A percentile compares a stretch with the other conserved stretches of the same genome.
phyloP scores from a whole-genome alignment of 2,888 invertebrate species.

The Callyntrura guangdongensis region DNA sequence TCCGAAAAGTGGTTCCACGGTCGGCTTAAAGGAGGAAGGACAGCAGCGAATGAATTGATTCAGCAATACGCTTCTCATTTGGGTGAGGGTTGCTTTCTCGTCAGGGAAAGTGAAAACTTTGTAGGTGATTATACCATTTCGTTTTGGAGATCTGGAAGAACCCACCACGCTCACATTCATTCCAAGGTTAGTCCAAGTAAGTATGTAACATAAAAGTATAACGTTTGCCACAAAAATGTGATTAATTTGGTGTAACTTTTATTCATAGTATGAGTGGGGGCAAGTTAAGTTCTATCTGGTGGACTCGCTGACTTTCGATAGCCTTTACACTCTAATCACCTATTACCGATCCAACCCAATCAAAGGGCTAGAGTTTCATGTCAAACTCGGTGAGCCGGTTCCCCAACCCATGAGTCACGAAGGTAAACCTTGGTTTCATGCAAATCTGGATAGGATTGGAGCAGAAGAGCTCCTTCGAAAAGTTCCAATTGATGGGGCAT shows the following conservation, averaged over 20 bases:
- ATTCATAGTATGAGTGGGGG: constrained; percentile 93
- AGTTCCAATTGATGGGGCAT: constrained; percentile 96
- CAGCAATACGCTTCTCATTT: constrained; percentile 90
- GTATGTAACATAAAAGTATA: neutral
- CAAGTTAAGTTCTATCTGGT: constrained; percentile 96
- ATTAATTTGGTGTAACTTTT: constrained; percentile 91
- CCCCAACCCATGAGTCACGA: constrained; percentile 98
- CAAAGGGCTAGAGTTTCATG: constrained; percentile 95
- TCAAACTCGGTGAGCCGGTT: constrained; percentile 95
- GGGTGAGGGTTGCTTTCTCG: constrained; percentile 96
- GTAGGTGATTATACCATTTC: constrained; percentile 98
- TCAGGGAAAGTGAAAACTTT: constrained; percentile 97
- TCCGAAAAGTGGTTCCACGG: constrained; percentile 98
- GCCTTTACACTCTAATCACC: constrained; percentile 95
- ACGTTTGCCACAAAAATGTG: neutral
- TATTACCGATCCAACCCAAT: constrained; percentile 95
- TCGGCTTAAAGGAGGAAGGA: constrained; percentile 90
- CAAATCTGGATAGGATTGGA: constrained; percentile 91
- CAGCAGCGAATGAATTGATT: constrained; percentile 92
- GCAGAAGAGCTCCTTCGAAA: constrained; percentile 96
- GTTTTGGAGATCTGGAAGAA: constrained; percentile 92
- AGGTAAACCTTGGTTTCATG: constrained; percentile 85
- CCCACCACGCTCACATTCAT: constrained; percentile 97
- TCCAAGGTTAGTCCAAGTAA: too few relatives aligned
- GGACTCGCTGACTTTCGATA: constrained; percentile 95